Base-by-base conservation (phyloP, 1,140 invertebrate genomes). In the Saccostrea glomerata region DNA sequence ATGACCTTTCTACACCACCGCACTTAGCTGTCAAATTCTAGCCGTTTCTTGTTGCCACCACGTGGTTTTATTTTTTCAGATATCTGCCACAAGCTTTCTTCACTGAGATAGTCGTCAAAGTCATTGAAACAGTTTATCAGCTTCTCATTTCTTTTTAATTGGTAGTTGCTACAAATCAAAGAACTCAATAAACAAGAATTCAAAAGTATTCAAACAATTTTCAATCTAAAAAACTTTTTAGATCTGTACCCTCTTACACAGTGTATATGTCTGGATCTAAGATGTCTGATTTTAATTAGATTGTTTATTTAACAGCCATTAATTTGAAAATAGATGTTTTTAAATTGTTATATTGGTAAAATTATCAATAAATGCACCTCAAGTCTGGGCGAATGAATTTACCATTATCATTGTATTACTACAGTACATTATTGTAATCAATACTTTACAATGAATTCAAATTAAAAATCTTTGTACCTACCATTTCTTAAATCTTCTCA, bases 71-170 rank as follows among this genome's bases (percentile, higher is more conserved):
- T 98, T 87, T 96, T 97, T 95, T 99, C 98, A 0, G 98, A 99
- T 91, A 99, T 97, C 94, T 98, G 98, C 98, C 98, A 99, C 97
- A 99, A 98, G 73, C 98, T 97, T 94, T 99, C 98, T 96, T 99
- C 99, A 94, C 97, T 97, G 89, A 99, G 96, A 94, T 97, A 98
- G 94, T 99, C 97, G 93, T 99, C 98, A 95, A 99, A 99, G 95
- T 98, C 98, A 95, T 98, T 98, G 96, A 99, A 99, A 96, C 99
- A 98, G 86, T 97, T 96, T 92, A 99, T 97, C 73, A 99, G 98
- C 90, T 97, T 97, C 93, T 99, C 98, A 94, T 98, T 98, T 92
- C 97, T 98, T 95, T 98, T 93, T 60, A 95, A 90, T 20, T 93
- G 90, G 92, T 95, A 96, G 86, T 94, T 94, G 89, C 95, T 98